Evolutionary conservation across 2,113 vertebrate genomes (phyloP), one percentile per base, ranked within the genome.

Genomic region (Xiphias gladius): DNA sequence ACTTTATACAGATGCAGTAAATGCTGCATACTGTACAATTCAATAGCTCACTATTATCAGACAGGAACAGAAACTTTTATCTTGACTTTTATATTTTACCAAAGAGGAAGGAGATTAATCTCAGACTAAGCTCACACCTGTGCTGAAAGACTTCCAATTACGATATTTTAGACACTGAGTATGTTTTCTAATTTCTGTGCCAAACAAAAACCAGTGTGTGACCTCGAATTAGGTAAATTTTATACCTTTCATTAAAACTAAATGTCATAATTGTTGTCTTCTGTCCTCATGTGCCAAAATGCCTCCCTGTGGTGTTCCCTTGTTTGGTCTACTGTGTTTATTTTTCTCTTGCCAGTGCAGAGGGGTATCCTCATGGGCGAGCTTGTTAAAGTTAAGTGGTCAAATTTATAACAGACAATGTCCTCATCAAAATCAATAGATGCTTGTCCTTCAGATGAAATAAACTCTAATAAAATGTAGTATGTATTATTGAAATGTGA

Each of bases 141-240:
- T 24, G 20, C 39, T 46, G 8, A 41, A 17, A 22, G 20, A 52
- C 17, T 50, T 50, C 20, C 11, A 43, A 43, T 43, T 43, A 43
- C 7, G 13, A 43, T 13, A 43, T 22, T 22, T 52, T 19, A 50
- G 43, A 48, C 5, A 4, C 14, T 6, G 43, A 19, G 7, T 67
- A 20, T 11, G 4, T 67, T 48, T 26, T 66, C 24, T 46, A 0
- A 41, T 65, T 24, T 43, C 22, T 43, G 17, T 68, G 55, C 30
- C 50, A 48, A 41, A 68, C 50, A 30, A 71, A 80, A 39, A 74
- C 19, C 48, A 24, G 46, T 55, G 54, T 58, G 30, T 41, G 5
- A 54, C 26, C 57, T 46, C 12, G 9, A 61, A 41, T 6, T 16
- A 13, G 16, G 19, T 14, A 30, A 8, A 35, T 57, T 16, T 55